Conservation (phyloP, 2,797 vertebrate species). For the Manis pentadactyla region DNA sequence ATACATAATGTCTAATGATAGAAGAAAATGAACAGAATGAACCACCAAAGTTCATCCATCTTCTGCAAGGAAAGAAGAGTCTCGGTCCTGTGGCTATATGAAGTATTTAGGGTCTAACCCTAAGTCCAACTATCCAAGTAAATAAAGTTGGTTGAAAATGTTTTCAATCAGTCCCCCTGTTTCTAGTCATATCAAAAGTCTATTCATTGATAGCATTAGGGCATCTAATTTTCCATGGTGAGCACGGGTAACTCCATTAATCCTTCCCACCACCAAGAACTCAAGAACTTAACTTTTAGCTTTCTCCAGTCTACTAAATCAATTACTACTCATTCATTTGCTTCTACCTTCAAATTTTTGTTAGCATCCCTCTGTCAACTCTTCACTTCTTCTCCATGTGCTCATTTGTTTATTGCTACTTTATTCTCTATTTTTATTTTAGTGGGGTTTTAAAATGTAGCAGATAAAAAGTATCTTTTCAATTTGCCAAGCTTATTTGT, state of each 20-base stretch:
- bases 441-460: background rate
- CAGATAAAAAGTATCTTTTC: background rate
- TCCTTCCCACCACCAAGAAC: background rate
- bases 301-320: background rate
- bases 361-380: background rate
- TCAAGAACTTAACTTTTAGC: background rate
- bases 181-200: background rate
- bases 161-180: background rate
- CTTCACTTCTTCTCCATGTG: background rate
- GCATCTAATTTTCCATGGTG: background rate
- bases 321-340: background rate
- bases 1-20: background rate
- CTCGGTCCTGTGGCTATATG: background rate
- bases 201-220: background rate
- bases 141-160: background rate
- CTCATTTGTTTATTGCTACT: background rate
- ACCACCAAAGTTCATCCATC: background rate
- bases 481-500: background rate
- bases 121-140: background rate
- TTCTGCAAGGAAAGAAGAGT: background rate
- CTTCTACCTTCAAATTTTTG: background rate
- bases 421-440: background rate
- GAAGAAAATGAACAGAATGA: background rate
- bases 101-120: background rate
- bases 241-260: background rate